phyloP scores from a whole-genome alignment of 2,888 invertebrate species.

The Polyommatus icarus region DNA sequence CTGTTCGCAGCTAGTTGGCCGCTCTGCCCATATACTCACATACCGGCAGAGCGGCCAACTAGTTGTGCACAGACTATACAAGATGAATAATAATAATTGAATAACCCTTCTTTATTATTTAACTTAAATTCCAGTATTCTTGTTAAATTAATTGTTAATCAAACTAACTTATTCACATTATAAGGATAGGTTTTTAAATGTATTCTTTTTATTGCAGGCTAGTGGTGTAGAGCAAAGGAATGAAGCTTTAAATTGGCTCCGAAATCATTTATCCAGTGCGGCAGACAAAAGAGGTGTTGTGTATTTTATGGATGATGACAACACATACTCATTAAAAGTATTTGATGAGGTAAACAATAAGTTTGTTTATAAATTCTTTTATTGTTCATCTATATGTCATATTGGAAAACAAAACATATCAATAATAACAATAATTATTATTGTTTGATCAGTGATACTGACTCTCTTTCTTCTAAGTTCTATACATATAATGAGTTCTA shows the following conservation, averaged over 20 bases:
- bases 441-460: neutral
- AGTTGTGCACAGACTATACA: too few relatives aligned
- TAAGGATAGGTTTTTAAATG: neutral
- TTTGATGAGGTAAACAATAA: conserved; percentile 88
- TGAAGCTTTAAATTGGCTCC: conserved; percentile 89
- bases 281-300: conserved; percentile 86
- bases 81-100: neutral
- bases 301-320: conserved; percentile 98
- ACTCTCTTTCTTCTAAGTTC: too few relatives aligned
- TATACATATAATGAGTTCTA: too few relatives aligned
- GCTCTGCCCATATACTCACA: too few relatives aligned
- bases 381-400: neutral
- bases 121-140: neutral
- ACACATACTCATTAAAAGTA: conserved; percentile 93
- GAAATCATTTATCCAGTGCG: conserved; percentile 78
- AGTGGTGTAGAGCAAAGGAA: conserved; percentile 96
- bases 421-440: neutral
- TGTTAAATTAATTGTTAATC: neutral
- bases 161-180: neutral
- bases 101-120: neutral
- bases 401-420: neutral
- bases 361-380: neutral
- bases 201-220: conserved; percentile 64
- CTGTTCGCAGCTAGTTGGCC: too few relatives aligned
- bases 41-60: too few relatives aligned